phyloP scores from a whole-genome alignment of 2,797 vertebrate species.

The Mormyrus proboscirostris region DNA sequence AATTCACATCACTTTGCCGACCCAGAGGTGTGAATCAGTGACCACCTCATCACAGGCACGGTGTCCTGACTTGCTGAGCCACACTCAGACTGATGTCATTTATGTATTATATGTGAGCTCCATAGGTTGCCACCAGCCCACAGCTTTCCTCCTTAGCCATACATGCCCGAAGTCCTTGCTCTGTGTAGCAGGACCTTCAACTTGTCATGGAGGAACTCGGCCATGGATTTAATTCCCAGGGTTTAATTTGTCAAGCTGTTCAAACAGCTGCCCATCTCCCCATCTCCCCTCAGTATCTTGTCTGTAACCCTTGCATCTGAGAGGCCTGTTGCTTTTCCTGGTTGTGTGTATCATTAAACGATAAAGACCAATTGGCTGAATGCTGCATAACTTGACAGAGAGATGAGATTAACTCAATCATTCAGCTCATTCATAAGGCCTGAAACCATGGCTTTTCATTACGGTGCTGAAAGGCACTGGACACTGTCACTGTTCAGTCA shows the following conservation, averaged over 20 bases:
- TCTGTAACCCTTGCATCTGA: slow-evolving; percentile 41
- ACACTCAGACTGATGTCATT: not conserved
- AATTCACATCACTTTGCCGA: not conserved
- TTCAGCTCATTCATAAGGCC: not conserved
- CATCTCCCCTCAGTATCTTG: slow-evolving; percentile 37
- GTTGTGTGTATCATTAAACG: not conserved
- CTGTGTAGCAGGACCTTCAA: not conserved
- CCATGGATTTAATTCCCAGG: slow-evolving; percentile 12
- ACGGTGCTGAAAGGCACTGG: not conserved
- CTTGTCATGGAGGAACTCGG: not conserved
- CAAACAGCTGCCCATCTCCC: slow-evolving; percentile 39
- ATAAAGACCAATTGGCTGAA: slow-evolving; percentile 30
- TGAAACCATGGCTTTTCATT: not conserved
- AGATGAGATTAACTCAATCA: not conserved
- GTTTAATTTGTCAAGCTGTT: slow-evolving; percentile 34
- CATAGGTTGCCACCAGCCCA: not conserved
- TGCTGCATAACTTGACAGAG: slow-evolving; percentile 12
- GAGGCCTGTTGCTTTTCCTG: slow-evolving; percentile 16
- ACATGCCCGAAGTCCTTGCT: not conserved
- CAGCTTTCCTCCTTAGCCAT: not conserved
- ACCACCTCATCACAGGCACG: not conserved
- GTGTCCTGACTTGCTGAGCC: not conserved
- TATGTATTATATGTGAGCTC: not conserved
- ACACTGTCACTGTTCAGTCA: not conserved
- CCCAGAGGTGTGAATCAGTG: not conserved